Base-by-base conservation (phyloP, 2,888 invertebrate genomes). In the Sclerodermus sp. region DNA sequence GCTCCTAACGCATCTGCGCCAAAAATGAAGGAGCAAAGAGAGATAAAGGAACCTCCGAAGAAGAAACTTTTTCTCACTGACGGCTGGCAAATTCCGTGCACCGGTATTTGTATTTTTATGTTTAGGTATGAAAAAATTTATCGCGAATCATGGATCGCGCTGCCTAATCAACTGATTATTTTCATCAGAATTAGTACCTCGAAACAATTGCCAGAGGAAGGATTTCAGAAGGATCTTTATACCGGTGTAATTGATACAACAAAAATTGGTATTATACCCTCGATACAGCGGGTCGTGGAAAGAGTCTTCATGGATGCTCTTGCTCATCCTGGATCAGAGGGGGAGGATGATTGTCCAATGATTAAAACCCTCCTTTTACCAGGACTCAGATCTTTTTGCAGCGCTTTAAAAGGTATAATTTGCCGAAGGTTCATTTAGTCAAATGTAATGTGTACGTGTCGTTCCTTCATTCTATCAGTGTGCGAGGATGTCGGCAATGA, bases 291-390 rank as follows among this genome's bases (percentile, higher is more conserved):
- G 31, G 87, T 93, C 10, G 88, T 96, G 74, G 91, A 94, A 64
- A 85, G 88, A 68, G 91, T 96, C 13, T 93, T 93, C 68, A 91
- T 96, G 88, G 93, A 93, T 67, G 92, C 93, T 0, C 79, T 93
- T 41, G 91, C 91, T 0, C 89, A 90, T 75, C 91, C 91, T 0
- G 87, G 87, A 63, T 81, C 82, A 8, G 91, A 93, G 62, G 88
- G 88, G 0, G 92, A 93, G 47, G 91, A 92, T 58, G 90, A 92
- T 63, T 90, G 90, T 67, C 88, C 89, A 0, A 87, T 92, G 70
- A 89, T 93, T 3, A 90, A 92, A 72, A 91, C 88, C 56, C 90
- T 91, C 67, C 80, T 93, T 9, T 78, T 93, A 13, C 93, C 93
- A 0, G 90, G 90, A 1, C 78, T 93, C 1, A 80, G 93, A 54